Evolutionary conservation across 2,797 vertebrate species (phyloP), one percentile per base, ranked within the genome.

Genomic region (Loris lydekkerianus): DNA sequence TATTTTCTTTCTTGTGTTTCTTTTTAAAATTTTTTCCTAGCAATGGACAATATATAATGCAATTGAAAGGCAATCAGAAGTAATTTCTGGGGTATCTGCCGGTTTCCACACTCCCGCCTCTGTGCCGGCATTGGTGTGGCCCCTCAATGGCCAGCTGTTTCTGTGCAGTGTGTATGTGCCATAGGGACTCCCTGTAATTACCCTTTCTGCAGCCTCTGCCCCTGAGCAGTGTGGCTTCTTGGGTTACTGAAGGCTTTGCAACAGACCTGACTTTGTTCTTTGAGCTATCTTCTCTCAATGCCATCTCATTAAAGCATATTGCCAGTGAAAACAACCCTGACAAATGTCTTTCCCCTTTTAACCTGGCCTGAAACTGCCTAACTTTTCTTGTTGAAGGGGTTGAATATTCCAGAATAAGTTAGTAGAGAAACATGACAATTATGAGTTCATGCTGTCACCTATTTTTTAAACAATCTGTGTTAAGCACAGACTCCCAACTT

Each of bases 201-300:
- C 97, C 97, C 98, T 98, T 98, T 98, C 98, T 10, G 18, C 96
- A 97, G 96, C 96, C 97, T 95, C 97, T 98, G 97, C 96, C 97
- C 96, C 96, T 69, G 76, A 98, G 98, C 98, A 87, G 96, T 31
- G 0, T 18, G 56, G 76, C 97, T 97, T 98, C 98, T 98, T 97
- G 97, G 98, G 97, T 98, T 98, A 98, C 98, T 91, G 96, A 96
- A 97, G 97, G 95, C 96, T 91, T 92, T 96, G 75, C 97, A 96
- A 98, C 98, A 98, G 98, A 97, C 93, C 97, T 97, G 95, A 98
- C 98, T 98, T 98, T 98, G 98, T 98, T 98, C 98, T 98, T 94
- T 90, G 94, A 97, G 96, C 94, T 96, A 98, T 96, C 97, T 98
- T 94, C 95, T 98, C 97, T 98, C 98, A 87, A 67, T 98, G 94